phyloP scores from a whole-genome alignment of 2,113 vertebrate species.

The Actenoides lindsayi region DNA sequence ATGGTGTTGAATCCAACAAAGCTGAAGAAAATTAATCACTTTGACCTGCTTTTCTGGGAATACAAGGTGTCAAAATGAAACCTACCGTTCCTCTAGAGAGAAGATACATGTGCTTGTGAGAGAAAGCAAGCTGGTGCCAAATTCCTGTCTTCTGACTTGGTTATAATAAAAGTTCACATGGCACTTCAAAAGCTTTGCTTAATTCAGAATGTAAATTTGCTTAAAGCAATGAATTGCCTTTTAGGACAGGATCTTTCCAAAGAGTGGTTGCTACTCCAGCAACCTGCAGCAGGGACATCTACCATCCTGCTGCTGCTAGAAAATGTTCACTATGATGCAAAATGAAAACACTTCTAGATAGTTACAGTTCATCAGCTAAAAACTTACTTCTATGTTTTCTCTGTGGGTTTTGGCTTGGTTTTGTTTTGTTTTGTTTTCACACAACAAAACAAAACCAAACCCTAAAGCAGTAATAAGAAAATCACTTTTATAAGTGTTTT shows the following conservation, averaged over 20 bases:
- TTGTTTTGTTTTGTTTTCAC: not conserved
- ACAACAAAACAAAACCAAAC: not conserved
- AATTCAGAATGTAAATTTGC: not conserved
- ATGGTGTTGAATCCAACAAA: not conserved
- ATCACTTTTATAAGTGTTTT: not conserved
- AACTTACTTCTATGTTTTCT: not conserved
- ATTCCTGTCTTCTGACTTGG: not conserved
- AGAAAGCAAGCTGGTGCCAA: not conserved
- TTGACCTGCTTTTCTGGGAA: conserved; percentile 16
- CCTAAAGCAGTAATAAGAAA: not conserved
- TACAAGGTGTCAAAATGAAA: not conserved
- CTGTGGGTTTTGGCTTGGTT: not conserved
- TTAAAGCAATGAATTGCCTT: not conserved
- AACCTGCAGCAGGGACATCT: not conserved
- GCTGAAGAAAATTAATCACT: conserved; percentile 5
- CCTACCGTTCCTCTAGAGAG: not conserved
- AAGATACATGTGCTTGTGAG: not conserved
- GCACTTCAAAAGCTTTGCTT: not conserved
- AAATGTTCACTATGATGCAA: not conserved
- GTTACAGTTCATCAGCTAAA: not conserved
- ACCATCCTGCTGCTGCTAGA: not conserved
- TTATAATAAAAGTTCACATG: not conserved
- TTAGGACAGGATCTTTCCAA: not conserved
- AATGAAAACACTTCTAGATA: not conserved
- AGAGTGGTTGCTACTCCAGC: not conserved